Evolutionary conservation across 2,113 vertebrate genomes (phyloP).

Genomic region (Coptodon rendalli): DNA sequence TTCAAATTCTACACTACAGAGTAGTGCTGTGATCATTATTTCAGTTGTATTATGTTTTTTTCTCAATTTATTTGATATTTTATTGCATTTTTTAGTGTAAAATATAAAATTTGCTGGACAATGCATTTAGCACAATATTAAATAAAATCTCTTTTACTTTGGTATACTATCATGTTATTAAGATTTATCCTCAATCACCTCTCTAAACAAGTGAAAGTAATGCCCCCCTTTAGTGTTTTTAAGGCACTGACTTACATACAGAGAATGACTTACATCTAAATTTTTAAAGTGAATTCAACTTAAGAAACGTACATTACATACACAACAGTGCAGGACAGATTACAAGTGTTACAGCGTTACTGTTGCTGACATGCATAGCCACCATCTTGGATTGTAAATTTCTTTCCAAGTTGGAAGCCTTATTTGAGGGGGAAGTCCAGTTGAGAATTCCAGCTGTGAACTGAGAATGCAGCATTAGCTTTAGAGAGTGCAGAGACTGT

Average conservation of each 20-base stretch:
- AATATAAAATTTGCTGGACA: neutral
- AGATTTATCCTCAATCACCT: neutral
- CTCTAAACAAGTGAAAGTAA: neutral
- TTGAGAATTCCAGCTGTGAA: neutral
- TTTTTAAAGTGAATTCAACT: neutral
- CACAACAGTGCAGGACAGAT: neutral
- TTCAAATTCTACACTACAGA: neutral
- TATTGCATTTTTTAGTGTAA: neutral
- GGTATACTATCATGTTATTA: neutral
- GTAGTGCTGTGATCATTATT: neutral
- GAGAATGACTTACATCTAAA: neutral
- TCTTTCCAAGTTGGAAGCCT: neutral
- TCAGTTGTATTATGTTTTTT: neutral
- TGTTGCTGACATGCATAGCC: neutral
- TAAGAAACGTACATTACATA: neutral
- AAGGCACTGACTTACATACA: neutral
- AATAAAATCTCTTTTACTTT: neutral
- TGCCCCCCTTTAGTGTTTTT: neutral
- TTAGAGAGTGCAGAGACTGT: neutral
- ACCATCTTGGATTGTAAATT: neutral
- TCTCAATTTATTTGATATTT: neutral
- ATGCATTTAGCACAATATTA: neutral
- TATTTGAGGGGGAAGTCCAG: neutral
- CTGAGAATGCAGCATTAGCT: neutral
- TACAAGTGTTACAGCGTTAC: neutral